Base-by-base conservation (phyloP, 2,797 vertebrate genomes). In the Linurgus olivaceus region DNA sequence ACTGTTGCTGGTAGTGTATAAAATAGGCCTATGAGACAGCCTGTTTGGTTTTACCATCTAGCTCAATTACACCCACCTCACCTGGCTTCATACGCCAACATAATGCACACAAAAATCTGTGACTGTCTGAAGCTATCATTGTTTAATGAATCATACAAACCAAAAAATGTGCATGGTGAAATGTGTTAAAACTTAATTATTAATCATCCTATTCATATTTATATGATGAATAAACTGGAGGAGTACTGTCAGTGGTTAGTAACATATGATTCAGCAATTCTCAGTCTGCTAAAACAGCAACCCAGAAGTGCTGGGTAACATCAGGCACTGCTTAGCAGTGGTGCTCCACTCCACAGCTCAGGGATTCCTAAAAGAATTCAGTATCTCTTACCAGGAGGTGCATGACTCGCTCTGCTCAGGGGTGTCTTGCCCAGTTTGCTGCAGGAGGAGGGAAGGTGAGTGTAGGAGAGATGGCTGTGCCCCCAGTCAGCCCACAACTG, bases 391-490 rank as follows among this genome's bases (percentile, higher is more conserved):
- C 13, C 2, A 3, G 23, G 6, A 51, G 7, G 9, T 51, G 29
- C 4, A 0, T 35, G 58, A 26, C 25, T 44, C 1, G 2, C 86
- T 10, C 71, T 72, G 40, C 37, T 24, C 10, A 12, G 6, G 11
- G 26, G 0, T 35, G 7, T 68, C 72, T 58, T 79, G 23, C 44
- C 24, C 35, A 42, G 9, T n/a, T 93, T 0, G 0, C 18, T 37
- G 11, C 4, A 26, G 45, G 4, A 55, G 23, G 19, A 61, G 40
- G 37, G 40, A 37, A 35, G 17, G 15, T 0, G 5, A 17, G 11
- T 4, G 7, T 23, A 35, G 63, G 44, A 84, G 16, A 70, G 17
- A 19, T 0, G 0, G 24, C n/a, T 0, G 0, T 25, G 23, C 10
- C 11, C 13, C 5, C 3, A 14, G 25, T 19, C 54, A 44, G 40